Evolutionary conservation across 2,888 invertebrate species (phyloP), one percentile per base, ranked within the genome.

Genomic region (Ischnus inquisitorius): DNA sequence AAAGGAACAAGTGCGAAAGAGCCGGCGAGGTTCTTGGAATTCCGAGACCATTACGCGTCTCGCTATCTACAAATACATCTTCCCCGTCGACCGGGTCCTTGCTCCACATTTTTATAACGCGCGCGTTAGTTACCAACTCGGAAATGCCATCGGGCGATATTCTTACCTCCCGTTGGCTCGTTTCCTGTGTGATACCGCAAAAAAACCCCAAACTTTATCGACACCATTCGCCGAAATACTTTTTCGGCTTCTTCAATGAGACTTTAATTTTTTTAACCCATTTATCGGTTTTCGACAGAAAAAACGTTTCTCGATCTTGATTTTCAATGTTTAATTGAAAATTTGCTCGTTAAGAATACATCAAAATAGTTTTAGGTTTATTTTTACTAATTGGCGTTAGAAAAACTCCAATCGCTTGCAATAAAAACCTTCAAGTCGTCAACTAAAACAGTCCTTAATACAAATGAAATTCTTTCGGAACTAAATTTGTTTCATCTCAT

Each of bases 81-180:
- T n/a, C 80, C 72, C 46, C 48, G 64, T 48, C 67, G 76, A 75
- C 60, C 34, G 82, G 89, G 88, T 90, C 86, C 84, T 89, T 89
- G 88, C 88, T 89, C 89, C 69, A 90, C 85, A 90, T 90, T 90
- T 89, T 89, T 89, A 87, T 54, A 34, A 19, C 75, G 71, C 72
- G 22, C 19, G 16, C 12, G 34, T 19, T n/a, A 12, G 39, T 60
- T 65, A 64, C 54, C 25, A 68, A 16, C 22, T 46, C 25, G 65
- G 65, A 62, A 62, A 46, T 51, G 28, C 72, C 60, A 16, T 14
- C 62, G 62, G 8, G 4, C 60, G n/a, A 60, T 28, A 22, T 22
- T 62, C 62, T 16, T 22, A 46, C 62, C 19, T 43, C 6, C 16
- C 60, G 12, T 14, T 14, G 6, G 5, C 4, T 8, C 10, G 54